phyloP scores from a whole-genome alignment of 2,888 invertebrate species.

The Nymphalis c-album region DNA sequence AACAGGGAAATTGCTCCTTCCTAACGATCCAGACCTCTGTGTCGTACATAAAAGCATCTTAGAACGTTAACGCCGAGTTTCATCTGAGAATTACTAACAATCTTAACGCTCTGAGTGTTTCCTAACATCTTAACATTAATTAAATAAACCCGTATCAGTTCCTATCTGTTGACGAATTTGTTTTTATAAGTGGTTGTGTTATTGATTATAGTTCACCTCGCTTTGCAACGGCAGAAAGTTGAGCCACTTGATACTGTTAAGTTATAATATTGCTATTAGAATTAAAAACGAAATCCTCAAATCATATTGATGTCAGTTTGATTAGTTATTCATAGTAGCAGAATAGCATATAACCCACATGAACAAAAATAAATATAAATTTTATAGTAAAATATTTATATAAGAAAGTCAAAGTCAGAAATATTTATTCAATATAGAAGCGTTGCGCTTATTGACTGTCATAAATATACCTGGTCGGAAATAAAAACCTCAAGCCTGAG shows the following conservation, averaged over 20 bases:
- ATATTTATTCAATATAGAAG: too few species aligned
- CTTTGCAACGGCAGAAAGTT: background rate
- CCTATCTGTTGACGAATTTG: background rate
- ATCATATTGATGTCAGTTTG: too few species aligned
- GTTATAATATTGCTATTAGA: background rate
- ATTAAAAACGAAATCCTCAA: background rate
- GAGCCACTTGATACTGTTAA: too few species aligned
- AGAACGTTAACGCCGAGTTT: conserved; percentile 35
- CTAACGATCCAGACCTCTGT: conserved; percentile 46
- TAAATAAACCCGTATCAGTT: conserved; percentile 11
- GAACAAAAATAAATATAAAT: too few species aligned
- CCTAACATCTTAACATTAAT: conserved; percentile 20
- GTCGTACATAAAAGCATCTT: conserved; percentile 45
- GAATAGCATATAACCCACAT: too few species aligned
- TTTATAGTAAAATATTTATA: too few species aligned
- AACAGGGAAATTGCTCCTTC: conserved; percentile 52
- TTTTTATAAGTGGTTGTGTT: background rate
- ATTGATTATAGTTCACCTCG: background rate
- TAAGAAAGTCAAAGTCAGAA: too few species aligned
- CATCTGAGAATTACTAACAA: conserved; percentile 19
- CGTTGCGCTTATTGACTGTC: too few species aligned
- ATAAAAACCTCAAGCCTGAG: too few species aligned
- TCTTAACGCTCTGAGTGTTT: conserved; percentile 27
- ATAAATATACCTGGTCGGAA: too few species aligned
- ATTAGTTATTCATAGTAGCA: too few species aligned